Evolutionary conservation across 2,113 vertebrate genomes (phyloP).

Genomic region (Otus sunia): DNA sequence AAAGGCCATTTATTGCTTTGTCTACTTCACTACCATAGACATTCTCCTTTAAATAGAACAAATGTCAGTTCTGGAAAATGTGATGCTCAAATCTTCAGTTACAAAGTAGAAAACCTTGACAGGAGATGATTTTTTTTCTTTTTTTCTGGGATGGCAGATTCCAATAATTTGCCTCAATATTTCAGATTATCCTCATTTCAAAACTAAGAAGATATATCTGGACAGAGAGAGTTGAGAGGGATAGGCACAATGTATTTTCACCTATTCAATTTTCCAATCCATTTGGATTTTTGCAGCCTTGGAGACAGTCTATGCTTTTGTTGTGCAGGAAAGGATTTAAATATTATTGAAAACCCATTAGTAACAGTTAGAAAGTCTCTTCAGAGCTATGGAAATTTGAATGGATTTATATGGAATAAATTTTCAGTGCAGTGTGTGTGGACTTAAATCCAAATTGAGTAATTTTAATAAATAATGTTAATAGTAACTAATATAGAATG

Average conservation of each 20-base stretch:
- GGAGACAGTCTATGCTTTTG: not conserved
- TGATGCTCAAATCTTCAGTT: not conserved
- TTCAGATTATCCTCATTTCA: not conserved
- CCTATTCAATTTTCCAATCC: not conserved
- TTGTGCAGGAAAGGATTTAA: constrained; percentile 43
- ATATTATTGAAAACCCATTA: constrained; percentile 55
- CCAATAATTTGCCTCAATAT: not conserved
- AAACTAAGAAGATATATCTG: not conserved
- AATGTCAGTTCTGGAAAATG: not conserved
- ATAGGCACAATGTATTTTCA: not conserved
- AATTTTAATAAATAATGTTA: not conserved
- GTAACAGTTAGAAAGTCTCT: constrained; percentile 18
- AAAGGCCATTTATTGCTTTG: not conserved
- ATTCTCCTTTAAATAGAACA: not conserved
- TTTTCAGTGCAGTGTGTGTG: not conserved
- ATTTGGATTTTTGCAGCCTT: not conserved
- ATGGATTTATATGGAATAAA: not conserved
- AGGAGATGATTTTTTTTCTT: not conserved
- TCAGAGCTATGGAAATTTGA: not conserved
- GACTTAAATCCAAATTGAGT: not conserved
- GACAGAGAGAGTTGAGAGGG: not conserved
- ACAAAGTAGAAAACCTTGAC: not conserved
- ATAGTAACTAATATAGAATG: not conserved
- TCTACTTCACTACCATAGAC: not conserved
- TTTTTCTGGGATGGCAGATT: not conserved